A percentile compares a stretch with the other conserved stretches of the same genome.
phyloP scores from a whole-genome alignment of 2,797 vertebrate species.

The Anomalospiza imberbis region DNA sequence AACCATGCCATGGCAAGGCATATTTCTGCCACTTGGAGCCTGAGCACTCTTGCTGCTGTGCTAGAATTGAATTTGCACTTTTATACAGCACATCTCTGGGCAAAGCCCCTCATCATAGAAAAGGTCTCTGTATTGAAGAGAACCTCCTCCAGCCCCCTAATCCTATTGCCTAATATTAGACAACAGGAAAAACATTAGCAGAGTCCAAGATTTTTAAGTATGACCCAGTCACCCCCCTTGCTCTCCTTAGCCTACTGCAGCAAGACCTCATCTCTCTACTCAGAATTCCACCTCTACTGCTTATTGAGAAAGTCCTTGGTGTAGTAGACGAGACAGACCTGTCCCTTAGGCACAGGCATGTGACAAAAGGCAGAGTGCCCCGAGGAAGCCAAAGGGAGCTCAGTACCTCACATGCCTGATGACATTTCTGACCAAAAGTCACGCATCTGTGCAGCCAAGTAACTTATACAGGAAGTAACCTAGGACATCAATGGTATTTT shows the following conservation, averaged over 20 bases:
- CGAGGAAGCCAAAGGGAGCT: neutral
- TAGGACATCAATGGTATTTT: neutral
- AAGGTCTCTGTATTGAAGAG: neutral
- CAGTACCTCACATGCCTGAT: neutral
- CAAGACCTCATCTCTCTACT: neutral
- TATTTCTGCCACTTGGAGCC: neutral
- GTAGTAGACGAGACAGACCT: neutral
- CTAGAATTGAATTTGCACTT: neutral
- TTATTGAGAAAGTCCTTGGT: neutral
- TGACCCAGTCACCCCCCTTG: neutral
- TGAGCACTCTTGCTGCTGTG: neutral
- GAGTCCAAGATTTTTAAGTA: neutral
- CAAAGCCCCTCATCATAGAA: neutral
- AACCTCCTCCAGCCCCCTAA: neutral
- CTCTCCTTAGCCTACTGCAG: neutral
- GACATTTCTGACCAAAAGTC: conserved; percentile 7
- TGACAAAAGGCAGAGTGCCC: neutral
- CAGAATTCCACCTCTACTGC: neutral
- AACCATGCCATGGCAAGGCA: neutral
- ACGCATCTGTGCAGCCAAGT: neutral
- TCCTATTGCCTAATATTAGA: neutral
- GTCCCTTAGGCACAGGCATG: neutral
- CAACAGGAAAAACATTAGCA: neutral
- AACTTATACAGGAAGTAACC: neutral
- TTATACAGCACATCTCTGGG: neutral